Evolutionary conservation across 2,113 vertebrate species (phyloP).

Genomic region (Lathamus discolor): DNA sequence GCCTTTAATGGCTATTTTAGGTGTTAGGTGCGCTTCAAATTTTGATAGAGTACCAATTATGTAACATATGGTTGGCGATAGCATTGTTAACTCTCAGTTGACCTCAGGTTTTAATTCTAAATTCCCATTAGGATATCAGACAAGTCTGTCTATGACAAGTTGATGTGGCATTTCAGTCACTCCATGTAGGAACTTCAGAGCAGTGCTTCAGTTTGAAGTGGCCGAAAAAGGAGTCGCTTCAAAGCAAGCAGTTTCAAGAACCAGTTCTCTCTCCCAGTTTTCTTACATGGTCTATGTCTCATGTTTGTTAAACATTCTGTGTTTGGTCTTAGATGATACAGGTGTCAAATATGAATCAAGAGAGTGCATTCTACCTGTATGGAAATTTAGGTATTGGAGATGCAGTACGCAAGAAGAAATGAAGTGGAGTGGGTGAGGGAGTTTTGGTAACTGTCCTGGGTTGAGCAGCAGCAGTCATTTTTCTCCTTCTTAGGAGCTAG

Average conservation of each 20-base stretch:
- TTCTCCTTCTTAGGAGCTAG: too few relatives aligned
- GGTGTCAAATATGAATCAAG: not conserved
- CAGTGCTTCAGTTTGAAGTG: not conserved
- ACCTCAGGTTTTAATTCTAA: not conserved
- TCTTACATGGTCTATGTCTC: not conserved
- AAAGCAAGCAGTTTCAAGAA: not conserved
- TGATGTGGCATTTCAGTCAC: not conserved
- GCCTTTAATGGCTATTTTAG: not conserved
- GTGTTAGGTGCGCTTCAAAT: not conserved
- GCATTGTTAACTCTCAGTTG: not conserved
- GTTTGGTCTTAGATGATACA: not conserved
- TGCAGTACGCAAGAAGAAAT: fast-evolving
- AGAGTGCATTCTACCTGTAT: not conserved
- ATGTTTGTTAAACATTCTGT: not conserved
- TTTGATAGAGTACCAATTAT: not conserved
- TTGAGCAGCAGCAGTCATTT: too few relatives aligned
- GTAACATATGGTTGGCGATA: not conserved
- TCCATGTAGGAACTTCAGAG: not conserved
- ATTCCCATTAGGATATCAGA: not conserved
- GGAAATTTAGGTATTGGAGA: not conserved
- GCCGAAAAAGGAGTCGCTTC: not conserved
- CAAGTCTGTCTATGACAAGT: not conserved
- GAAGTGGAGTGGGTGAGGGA: not conserved
- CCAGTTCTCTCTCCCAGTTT: not conserved
- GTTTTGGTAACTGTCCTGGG: too few relatives aligned